phyloP scores from a whole-genome alignment of 2,888 invertebrate genomes.

The Erebia palarica region DNA sequence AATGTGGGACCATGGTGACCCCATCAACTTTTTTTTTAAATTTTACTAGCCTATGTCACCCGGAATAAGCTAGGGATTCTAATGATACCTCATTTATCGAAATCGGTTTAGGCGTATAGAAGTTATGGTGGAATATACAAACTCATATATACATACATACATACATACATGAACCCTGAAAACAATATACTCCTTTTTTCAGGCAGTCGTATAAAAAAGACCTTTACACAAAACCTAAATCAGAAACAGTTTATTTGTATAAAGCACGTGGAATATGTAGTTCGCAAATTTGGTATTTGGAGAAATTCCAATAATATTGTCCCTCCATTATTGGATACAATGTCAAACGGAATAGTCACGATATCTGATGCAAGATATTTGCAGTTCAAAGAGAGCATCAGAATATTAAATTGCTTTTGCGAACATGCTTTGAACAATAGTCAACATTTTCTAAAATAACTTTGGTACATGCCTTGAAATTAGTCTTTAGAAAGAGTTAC shows the following conservation, averaged over 20 bases:
- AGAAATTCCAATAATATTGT: slow-evolving; percentile 31
- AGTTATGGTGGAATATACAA: no score
- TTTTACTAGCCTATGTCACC: no score
- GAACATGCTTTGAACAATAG: not conserved
- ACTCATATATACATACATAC: no score
- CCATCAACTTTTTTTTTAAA: no score
- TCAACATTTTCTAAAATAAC: not conserved
- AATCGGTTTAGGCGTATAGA: no score
- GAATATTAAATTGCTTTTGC: not conserved
- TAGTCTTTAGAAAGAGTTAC: not conserved
- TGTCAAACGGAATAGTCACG: slow-evolving; percentile 7
- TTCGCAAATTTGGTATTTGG: slow-evolving; percentile 24
- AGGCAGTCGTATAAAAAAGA: no score
- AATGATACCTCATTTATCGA: no score
- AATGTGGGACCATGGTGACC: no score
- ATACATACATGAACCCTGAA: no score
- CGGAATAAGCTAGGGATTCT: no score
- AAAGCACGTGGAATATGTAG: slow-evolving; percentile 28
- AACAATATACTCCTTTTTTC: no score
- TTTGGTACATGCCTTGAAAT: not conserved
- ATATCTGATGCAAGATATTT: slow-evolving; percentile 9
- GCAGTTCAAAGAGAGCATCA: not conserved
- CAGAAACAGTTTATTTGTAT: not conserved
- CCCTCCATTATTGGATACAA: slow-evolving; percentile 16
- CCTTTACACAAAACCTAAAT: no score